These are phyloP conservation scores for Pasiphila rectangulata DNA, from an alignment of 2,888 invertebrate species.

Conservation along the genomic window DNA sequence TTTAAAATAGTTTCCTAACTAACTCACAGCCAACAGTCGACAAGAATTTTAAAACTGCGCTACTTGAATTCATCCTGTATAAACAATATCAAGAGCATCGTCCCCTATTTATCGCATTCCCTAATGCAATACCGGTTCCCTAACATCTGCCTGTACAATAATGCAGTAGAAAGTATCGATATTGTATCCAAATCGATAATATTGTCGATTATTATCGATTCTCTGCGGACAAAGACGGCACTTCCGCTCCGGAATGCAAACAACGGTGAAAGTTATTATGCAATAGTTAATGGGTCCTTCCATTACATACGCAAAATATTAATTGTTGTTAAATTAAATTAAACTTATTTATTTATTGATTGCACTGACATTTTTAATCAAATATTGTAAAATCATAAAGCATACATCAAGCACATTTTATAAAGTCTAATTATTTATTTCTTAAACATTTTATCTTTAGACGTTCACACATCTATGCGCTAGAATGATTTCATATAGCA, in stretches of 20 bases:
- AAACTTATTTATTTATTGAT: no score
- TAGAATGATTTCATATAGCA: no score
- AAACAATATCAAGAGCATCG: conserved; percentile 29
- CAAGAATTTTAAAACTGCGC: no score
- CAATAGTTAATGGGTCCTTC: conserved; percentile 33
- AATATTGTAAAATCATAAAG: no score
- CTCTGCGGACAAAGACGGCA: conserved; percentile 35
- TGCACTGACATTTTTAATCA: no score
- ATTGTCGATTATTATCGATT: conserved; percentile 24
- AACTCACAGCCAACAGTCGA: no score
- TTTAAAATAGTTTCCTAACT: no score
- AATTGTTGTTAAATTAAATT: not conserved
- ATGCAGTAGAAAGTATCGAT: conserved; percentile 33
- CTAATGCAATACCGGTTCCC: conserved; percentile 55
- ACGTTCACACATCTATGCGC: no score
- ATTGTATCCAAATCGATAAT: conserved; percentile 33
- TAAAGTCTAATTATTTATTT: no score
- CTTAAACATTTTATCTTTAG: no score
- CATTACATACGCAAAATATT: conserved; percentile 6
- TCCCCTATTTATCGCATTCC: conserved; percentile 41
- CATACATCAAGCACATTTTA: no score
- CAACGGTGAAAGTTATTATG: conserved; percentile 49
- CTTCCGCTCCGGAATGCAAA: conserved; percentile 48
- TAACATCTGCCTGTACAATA: conserved; percentile 65
- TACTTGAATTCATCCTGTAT: conserved; percentile 41